Conservation (phyloP, 1,140 invertebrate species). For the Bathynomus jamesi region DNA sequence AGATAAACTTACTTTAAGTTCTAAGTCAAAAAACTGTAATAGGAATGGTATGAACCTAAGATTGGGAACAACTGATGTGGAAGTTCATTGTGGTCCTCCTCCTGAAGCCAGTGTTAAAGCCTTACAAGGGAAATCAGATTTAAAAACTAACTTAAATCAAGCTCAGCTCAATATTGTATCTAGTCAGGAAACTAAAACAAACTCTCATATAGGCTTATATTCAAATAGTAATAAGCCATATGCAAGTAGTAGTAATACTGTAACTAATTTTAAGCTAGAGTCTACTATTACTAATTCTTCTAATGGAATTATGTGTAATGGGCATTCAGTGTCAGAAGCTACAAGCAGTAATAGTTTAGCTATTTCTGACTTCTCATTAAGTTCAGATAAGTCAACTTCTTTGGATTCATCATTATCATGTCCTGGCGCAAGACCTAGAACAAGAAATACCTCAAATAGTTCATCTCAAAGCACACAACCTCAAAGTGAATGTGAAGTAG, state of each 20-base stretch:
- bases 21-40: constrained; percentile 10
- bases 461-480: constrained; percentile 34
- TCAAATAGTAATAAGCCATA: constrained; percentile 8
- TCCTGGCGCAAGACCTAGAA: constrained; percentile 32
- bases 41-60: constrained; percentile 12
- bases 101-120: neutral
- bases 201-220: neutral
- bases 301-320: constrained; percentile 27
- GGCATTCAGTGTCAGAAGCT: constrained; percentile 29
- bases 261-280: constrained; percentile 11
- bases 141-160: neutral
- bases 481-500: constrained; percentile 25
- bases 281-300: constrained; percentile 5
- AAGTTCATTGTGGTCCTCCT: constrained; percentile 6
- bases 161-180: neutral
- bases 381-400: constrained; percentile 25
- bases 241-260: constrained; percentile 12
- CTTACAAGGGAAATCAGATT: constrained; percentile 6
- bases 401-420: constrained; percentile 30
- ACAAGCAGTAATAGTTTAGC: constrained; percentile 33
- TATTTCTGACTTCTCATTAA: constrained; percentile 34
- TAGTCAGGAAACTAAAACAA: neutral
- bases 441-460: constrained; percentile 33
- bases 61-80: constrained; percentile 16
- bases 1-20: constrained; percentile 10